Percentiles rank a stretch among this genome's conserved stretches.
phyloP scores from a whole-genome alignment of 2,888 invertebrate species.

The Dynastes grantii region DNA sequence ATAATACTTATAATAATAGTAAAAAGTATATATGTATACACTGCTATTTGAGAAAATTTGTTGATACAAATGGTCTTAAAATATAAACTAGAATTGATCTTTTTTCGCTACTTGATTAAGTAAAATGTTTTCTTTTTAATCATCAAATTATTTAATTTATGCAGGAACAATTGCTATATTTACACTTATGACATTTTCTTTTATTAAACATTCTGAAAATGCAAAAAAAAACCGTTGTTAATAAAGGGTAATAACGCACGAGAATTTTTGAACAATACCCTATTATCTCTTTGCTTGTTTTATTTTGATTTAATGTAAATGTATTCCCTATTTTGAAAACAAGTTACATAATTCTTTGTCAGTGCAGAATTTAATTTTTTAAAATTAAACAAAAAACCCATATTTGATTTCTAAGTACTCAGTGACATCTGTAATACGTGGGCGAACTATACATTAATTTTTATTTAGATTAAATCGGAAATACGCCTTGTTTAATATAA shows the following conservation, averaged over 20 bases:
- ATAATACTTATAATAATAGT: no score
- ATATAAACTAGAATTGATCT: no score
- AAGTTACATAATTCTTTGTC: neutral
- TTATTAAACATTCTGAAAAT: neutral
- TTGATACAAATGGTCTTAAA: no score
- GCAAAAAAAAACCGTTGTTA: neutral
- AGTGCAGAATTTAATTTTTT: neutral
- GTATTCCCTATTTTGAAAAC: neutral
- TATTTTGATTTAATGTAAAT: constrained; percentile 25
- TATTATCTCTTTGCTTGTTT: no score
- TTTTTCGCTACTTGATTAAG: no score
- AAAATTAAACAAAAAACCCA: neutral
- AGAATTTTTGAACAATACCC: constrained; percentile 27
- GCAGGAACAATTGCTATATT: neutral
- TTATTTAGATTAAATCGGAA: no score
- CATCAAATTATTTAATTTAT: neutral
- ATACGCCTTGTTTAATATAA: no score
- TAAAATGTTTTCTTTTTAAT: neutral
- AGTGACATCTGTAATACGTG: no score
- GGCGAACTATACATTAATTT: no score
- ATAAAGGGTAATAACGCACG: constrained; percentile 14
- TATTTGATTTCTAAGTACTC: no score
- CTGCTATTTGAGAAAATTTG: no score
- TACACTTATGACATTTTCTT: neutral
- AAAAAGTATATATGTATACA: no score